A percentile compares a stretch with the other conserved stretches of the same genome.
These are phyloP conservation scores for Neolamprologus cancellatus DNA, from an alignment of 2,113 vertebrate species.

Conservation along the genomic window DNA sequence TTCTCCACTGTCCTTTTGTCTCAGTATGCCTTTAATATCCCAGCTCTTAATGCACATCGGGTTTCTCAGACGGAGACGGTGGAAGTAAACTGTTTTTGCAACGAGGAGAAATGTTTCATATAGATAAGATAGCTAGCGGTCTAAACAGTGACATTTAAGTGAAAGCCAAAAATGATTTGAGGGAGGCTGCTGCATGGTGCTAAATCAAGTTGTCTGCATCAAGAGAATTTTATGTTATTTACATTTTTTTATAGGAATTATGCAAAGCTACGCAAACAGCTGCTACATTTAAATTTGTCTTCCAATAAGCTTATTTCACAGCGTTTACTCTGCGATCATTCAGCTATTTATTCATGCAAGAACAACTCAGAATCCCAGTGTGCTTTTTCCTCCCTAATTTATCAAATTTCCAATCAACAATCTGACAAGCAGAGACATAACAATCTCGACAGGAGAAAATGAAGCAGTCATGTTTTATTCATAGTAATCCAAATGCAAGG, in stretches of 20 bases:
- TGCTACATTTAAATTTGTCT: not conserved
- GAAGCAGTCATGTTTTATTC: constrained; percentile 21
- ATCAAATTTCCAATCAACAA: not conserved
- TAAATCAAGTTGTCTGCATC: not conserved
- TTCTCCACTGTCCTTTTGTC: not conserved
- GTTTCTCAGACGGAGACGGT: not conserved
- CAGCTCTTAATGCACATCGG: not conserved
- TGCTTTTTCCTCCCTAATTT: not conserved
- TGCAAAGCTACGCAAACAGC: not conserved
- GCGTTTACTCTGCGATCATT: not conserved
- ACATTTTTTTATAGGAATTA: not conserved
- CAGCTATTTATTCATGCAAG: not conserved
- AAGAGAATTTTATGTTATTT: not conserved
- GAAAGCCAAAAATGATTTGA: not conserved
- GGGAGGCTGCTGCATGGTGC: rapidly evolving
- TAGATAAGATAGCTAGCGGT: not conserved
- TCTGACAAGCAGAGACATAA: not conserved
- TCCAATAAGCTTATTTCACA: not conserved
- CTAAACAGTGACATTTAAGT: not conserved
- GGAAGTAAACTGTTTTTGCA: not conserved
- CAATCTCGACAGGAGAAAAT: not conserved
- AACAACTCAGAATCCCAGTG: not conserved
- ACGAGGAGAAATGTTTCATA: not conserved
- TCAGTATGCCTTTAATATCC: not conserved
- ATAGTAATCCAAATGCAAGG: not conserved